phyloP scores from a whole-genome alignment of 2,888 invertebrate genomes.

The Drosophila villosipedis region DNA sequence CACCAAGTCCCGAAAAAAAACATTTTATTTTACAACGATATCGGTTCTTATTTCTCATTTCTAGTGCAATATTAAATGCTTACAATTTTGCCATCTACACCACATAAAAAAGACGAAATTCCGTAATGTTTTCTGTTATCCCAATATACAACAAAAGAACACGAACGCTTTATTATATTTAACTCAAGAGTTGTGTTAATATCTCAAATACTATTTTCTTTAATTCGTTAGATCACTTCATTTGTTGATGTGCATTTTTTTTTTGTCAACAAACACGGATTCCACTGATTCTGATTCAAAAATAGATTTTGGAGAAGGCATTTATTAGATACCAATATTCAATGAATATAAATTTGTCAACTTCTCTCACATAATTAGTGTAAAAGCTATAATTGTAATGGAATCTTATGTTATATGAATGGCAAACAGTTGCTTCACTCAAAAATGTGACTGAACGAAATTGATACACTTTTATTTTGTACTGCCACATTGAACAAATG shows the following conservation, averaged over 20 bases:
- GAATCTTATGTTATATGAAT: neutral
- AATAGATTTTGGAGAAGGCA: neutral
- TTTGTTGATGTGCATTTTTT: constrained; percentile 11
- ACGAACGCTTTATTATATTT: constrained; percentile 10
- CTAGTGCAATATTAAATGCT: constrained; percentile 73
- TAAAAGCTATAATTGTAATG: neutral
- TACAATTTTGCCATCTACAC: constrained; percentile 21
- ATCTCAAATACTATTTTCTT: constrained; percentile 12
- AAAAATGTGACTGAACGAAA: neutral
- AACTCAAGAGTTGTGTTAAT: constrained; percentile 22
- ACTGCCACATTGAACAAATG: neutral
- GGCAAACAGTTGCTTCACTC: neutral
- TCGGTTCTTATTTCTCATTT: constrained; percentile 33
- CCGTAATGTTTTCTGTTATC: constrained; percentile 3
- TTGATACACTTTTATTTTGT: neutral
- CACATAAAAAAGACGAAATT: constrained; percentile 23
- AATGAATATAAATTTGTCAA: neutral
- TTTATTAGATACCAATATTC: neutral
- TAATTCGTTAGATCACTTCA: constrained; percentile 27
- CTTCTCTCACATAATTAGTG: neutral
- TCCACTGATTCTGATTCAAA: constrained; percentile 9
- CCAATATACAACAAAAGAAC: constrained; percentile 13
- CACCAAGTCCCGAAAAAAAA: constrained; percentile 7
- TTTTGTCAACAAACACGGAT: constrained; percentile 3
- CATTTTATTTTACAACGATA: constrained; percentile 12